Conservation (phyloP, 1,140 invertebrate species). For the Latrodectus geometricus region DNA sequence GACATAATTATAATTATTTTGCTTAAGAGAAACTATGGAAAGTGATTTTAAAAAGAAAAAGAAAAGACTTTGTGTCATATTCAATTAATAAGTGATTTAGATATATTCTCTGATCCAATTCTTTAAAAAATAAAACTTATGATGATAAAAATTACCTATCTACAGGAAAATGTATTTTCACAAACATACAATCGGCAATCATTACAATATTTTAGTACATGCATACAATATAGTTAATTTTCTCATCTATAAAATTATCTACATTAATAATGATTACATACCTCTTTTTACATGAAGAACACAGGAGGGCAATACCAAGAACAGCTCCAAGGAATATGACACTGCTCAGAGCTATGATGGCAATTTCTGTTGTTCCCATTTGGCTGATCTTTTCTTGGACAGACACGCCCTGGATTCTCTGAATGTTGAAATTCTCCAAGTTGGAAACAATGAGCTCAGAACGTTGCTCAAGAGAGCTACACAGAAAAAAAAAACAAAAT, state of each 20-base stretch:
- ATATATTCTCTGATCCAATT: too few relatives aligned
- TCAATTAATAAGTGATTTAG: too few relatives aligned
- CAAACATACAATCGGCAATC: too few relatives aligned
- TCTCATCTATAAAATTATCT: background rate
- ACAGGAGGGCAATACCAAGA: conserved; percentile 74
- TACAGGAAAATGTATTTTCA: too few relatives aligned
- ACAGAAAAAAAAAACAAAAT: conserved; percentile 6
- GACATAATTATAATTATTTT: too few relatives aligned
- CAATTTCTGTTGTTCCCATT: conserved; percentile 82
- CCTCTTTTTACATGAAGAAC: conserved; percentile 66
- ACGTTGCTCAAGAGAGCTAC: conserved; percentile 69
- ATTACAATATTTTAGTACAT: too few relatives aligned
- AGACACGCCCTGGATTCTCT: conserved; percentile 67
- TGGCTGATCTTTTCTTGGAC: conserved; percentile 71
- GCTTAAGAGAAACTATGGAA: too few relatives aligned
- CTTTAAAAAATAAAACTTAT: too few relatives aligned
- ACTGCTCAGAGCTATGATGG: conserved; percentile 81
- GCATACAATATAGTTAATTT: background rate
- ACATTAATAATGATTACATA: conserved; percentile 8
- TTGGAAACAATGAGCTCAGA: conserved; percentile 75
- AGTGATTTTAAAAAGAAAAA: too few relatives aligned
- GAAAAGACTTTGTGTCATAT: too few relatives aligned
- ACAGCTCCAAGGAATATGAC: conserved; percentile 83
- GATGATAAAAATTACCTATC: too few relatives aligned
- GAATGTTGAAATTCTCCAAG: conserved; percentile 73